Percentiles rank a stretch among this genome's conserved stretches.
Evolutionary conservation across 2,888 invertebrate species (phyloP).

Genomic region (Labia minor): DNA sequence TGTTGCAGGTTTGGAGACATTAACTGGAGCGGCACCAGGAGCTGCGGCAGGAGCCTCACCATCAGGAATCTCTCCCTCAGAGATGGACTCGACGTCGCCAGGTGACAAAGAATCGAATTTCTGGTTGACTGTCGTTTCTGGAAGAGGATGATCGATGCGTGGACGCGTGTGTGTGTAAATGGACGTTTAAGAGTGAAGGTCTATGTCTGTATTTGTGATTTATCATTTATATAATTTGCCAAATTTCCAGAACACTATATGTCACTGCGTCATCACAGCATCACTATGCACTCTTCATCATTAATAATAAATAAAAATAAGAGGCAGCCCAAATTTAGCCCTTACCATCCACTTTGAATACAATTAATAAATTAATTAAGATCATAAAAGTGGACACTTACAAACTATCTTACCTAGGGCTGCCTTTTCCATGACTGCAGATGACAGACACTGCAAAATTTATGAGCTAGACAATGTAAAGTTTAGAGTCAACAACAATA

Average conservation of each 20-base stretch:
- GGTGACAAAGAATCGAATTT: conserved; percentile 28
- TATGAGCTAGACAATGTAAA: background rate
- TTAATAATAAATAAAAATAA: background rate
- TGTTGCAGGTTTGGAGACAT: conserved; percentile 23
- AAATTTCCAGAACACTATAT: background rate
- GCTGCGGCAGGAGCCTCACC: conserved; percentile 25
- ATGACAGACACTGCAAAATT: background rate
- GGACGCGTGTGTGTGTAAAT: conserved; percentile 4
- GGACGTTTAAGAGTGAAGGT: background rate
- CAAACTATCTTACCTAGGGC: background rate
- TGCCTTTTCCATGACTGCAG: background rate
- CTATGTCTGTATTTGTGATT: background rate
- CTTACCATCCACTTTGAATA: background rate
- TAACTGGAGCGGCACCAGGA: conserved; percentile 22
- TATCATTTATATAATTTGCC: background rate
- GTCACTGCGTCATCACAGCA: conserved; percentile 13
- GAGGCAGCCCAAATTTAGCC: conserved; percentile 1
- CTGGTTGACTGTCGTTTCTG: conserved; percentile 20
- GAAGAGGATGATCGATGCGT: conserved; percentile 4
- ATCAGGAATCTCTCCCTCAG: conserved; percentile 37
- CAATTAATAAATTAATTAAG: background rate
- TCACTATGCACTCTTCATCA: background rate
- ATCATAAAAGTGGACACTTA: background rate
- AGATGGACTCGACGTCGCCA: conserved; percentile 36
- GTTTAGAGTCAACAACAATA: background rate